Percentiles rank a stretch among this genome's conserved stretches.
These are phyloP conservation scores for Rachycentron canadum DNA, from an alignment of 2,797 vertebrate species.

Conservation along the genomic window DNA sequence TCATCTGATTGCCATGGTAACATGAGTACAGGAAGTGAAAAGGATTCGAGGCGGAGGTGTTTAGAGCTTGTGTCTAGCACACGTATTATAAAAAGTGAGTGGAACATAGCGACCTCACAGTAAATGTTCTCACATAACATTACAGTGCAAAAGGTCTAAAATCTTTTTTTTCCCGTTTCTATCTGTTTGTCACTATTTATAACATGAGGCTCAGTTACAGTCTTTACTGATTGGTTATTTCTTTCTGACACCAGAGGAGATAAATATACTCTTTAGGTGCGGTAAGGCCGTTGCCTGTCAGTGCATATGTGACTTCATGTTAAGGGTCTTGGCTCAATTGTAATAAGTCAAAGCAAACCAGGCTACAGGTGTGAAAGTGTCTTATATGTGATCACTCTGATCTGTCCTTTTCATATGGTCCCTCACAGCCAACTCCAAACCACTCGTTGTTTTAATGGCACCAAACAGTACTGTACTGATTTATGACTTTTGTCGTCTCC, in stretches of 20 bases:
- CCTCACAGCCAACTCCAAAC: no score
- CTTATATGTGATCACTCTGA: no score
- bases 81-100: no score
- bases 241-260: neutral
- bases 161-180: no score
- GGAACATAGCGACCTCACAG: no score
- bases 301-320: neutral
- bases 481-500: neutral
- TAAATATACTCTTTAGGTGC: neutral
- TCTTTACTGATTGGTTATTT: neutral
- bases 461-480: neutral
- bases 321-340: neutral
- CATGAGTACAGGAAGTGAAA: no score
- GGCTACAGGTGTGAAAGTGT: no score
- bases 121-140: neutral
- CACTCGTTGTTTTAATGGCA: neutral
- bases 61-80: no score
- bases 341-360: neutral
- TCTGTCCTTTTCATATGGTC: neutral
- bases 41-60: no score
- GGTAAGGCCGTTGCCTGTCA: neutral
- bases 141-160: neutral
- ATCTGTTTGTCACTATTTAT: neutral
- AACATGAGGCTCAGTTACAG: neutral
- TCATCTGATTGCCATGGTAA: neutral